Evolutionary conservation across 2,888 invertebrate species (phyloP), one percentile per base, ranked within the genome.

Genomic region (Herminia tarsipennalis): DNA sequence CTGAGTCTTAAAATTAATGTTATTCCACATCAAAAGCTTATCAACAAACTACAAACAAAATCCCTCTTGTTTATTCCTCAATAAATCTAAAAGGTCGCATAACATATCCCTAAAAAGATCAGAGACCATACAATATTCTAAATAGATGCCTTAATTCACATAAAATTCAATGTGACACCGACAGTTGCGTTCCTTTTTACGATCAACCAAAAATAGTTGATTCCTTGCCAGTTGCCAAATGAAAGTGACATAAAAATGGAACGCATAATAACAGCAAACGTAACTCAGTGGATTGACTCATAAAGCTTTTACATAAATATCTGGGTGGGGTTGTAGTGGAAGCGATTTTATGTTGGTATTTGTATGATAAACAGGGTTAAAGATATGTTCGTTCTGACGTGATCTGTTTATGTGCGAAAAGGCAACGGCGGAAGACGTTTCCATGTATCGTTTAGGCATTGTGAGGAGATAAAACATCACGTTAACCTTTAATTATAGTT

Each of bases 81-180:
- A 35, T 56, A 49, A 34, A 34, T 34, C 35, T 22, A 28, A 28
- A 42, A 36, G 37, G 24, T 34, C 29, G 8, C 28, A 45, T 42
- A 32, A 39, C 61, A 48, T 13, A 28, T 25, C n/a, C 28, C 22
- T 42, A 24, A 42, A 24, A 36, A 18, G 27, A 6, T 46, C 36
- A 54, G 43, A 55, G 48, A 55, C 48, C 48, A 45, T 50, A 46
- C 39, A 35, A 56, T 52, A 50, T 20, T 53, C 38, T 24, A 43
- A 52, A 58, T 58, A 65, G 58, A 64, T 59, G 51, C 54, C 63
- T 69, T 57, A 63, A 73, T 75, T 73, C 64, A 70, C 81, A 71
- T 88, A 86, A 88, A 86, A 83, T 79, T 80, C 75, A 82, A 86
- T 84, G 83, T 73, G 83, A 82, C 83, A 77, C 69, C 71, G 5